These are phyloP conservation scores for Corydoras maculifer DNA, from an alignment of 2,113 vertebrate genomes.

Conservation along the genomic window DNA sequence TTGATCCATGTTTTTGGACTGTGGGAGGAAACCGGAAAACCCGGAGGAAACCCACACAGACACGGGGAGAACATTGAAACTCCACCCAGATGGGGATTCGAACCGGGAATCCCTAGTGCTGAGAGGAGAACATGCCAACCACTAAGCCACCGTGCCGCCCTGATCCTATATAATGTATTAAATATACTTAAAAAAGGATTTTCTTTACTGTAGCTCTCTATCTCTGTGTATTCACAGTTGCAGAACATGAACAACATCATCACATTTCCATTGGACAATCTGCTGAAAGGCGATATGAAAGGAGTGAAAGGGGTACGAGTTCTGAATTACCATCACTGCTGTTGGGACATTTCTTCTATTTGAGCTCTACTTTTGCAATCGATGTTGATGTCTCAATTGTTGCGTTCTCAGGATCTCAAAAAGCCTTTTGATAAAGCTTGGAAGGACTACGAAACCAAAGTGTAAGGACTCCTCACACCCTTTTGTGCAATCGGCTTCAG, in stretches of 20 bases:
- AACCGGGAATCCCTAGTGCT: too few relatives aligned
- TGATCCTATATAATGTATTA: background rate
- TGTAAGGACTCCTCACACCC: constrained; percentile 67
- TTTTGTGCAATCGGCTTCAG: background rate
- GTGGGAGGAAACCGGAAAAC: too few relatives aligned
- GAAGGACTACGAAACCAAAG: constrained; percentile 97
- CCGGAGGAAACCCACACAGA: too few relatives aligned
- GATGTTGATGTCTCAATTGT: background rate
- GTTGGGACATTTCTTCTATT: background rate
- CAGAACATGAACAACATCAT: constrained; percentile 99
- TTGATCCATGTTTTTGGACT: too few relatives aligned
- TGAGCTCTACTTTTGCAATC: background rate
- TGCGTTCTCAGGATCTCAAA: constrained; percentile 82
- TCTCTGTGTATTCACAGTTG: constrained; percentile 69
- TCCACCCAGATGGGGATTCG: too few relatives aligned
- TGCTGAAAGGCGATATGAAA: constrained; percentile 94
- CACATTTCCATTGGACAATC: constrained; percentile 90
- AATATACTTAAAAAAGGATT: constrained; percentile 17
- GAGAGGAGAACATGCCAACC: too few relatives aligned
- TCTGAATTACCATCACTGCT: background rate
- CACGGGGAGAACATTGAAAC: too few relatives aligned
- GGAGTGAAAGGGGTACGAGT: constrained; percentile 88
- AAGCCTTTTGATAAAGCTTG: constrained; percentile 96
- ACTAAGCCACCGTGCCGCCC: too few relatives aligned
- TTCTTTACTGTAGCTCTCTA: too few relatives aligned